phyloP scores from a whole-genome alignment of 2,797 vertebrate species.

The Schizothorax lantsangensis region DNA sequence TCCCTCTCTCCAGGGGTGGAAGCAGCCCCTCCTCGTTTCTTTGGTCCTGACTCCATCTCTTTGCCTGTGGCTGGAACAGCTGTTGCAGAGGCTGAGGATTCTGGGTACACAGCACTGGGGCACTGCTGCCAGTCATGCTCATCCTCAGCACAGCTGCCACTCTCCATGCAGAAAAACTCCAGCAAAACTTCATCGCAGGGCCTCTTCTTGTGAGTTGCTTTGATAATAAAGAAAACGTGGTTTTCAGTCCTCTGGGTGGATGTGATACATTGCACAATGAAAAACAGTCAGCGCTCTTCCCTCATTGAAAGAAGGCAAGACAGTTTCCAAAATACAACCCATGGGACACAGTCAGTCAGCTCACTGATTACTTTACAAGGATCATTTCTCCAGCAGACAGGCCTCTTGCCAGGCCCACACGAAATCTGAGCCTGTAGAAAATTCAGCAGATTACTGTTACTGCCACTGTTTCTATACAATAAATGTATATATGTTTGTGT shows the following conservation, averaged over 20 bases:
- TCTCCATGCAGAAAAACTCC: slow-evolving; percentile 29
- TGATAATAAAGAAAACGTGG: neutral
- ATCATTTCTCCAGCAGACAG: slow-evolving; percentile 29
- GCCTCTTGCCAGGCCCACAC: neutral
- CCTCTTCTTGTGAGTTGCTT: neutral
- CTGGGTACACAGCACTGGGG: slow-evolving; percentile 57
- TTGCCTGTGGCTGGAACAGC: slow-evolving; percentile 66
- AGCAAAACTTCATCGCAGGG: slow-evolving; percentile 26
- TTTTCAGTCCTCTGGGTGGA: slow-evolving; percentile 1
- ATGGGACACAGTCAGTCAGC: slow-evolving; percentile 3
- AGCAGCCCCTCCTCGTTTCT: slow-evolving; percentile 46
- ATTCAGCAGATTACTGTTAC: neutral
- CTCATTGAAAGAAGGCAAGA: slow-evolving; percentile 17
- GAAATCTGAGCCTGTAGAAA: neutral
- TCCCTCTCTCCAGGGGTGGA: slow-evolving; percentile 41
- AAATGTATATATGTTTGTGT: neutral
- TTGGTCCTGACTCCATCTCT: slow-evolving; percentile 52
- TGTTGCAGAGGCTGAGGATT: slow-evolving; percentile 62
- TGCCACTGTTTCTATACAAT: neutral
- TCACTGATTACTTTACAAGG: slow-evolving; percentile 31
- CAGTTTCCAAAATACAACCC: slow-evolving; percentile 27
- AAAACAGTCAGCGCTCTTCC: slow-evolving; percentile 16
- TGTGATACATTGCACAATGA: slow-evolving; percentile 5
- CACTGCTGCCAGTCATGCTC: slow-evolving; percentile 62
- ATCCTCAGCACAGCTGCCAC: slow-evolving; percentile 60